Conservation (phyloP, 2,113 vertebrate genomes). For the Caracal caracal region DNA sequence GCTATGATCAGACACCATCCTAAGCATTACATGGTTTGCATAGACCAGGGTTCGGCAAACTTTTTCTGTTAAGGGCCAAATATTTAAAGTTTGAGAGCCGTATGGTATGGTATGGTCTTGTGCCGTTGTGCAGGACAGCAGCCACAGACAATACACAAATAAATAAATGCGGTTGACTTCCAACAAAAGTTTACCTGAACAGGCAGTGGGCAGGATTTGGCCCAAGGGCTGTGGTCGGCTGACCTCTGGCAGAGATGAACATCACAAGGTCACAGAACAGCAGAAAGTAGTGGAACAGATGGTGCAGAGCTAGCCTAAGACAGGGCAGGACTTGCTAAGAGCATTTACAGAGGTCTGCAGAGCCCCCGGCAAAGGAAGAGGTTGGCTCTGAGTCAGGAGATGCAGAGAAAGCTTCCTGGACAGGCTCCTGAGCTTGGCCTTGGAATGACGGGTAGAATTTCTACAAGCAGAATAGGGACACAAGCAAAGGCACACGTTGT, state of each 20-base stretch:
- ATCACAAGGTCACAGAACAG: not conserved
- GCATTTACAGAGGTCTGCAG: not conserved
- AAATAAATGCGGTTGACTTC: not conserved
- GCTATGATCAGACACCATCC: not conserved
- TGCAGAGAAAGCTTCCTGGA: not conserved
- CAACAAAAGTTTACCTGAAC: not conserved
- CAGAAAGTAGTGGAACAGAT: not conserved
- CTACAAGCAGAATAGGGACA: not conserved
- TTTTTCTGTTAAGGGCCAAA: not conserved
- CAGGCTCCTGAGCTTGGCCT: not conserved
- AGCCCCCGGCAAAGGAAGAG: not conserved
- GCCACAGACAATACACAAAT: not conserved
- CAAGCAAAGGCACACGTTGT: accelerated
- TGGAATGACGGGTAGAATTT: not conserved
- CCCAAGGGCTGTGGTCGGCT: not conserved
- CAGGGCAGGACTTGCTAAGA: not conserved
- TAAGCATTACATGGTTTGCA: not conserved
- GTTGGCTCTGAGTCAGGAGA: not conserved
- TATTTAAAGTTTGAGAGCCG: not conserved
- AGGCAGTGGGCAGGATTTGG: not conserved
- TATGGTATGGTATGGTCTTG: not conserved
- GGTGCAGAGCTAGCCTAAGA: not conserved
- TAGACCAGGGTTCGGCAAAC: not conserved
- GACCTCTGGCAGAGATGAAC: not conserved
- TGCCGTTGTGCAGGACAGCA: not conserved